Percentiles rank a stretch among this genome's conserved stretches.
phyloP scores from a whole-genome alignment of 2,888 invertebrate species.

The Mycalesis mineus region DNA sequence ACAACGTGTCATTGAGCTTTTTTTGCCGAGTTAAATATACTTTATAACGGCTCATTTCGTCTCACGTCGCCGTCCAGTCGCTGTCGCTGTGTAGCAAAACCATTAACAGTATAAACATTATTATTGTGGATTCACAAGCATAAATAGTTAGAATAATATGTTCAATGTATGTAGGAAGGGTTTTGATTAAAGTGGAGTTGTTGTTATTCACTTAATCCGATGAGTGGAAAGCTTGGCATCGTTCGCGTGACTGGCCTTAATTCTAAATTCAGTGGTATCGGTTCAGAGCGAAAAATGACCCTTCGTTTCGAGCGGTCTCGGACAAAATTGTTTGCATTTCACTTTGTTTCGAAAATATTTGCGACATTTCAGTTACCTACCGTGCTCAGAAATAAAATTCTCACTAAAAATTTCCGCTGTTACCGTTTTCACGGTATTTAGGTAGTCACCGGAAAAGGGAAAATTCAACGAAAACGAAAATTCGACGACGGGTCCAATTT shows the following conservation, averaged over 20 bases:
- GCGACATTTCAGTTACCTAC: not conserved
- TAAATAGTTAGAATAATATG: not conserved
- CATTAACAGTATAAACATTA: too few relatives aligned
- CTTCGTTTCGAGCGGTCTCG: not conserved
- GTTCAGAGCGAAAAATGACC: not conserved
- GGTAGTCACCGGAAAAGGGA: not conserved
- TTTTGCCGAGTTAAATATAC: too few relatives aligned
- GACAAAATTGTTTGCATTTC: not conserved
- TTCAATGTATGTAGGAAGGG: not conserved
- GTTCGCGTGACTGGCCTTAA: constrained; percentile 1
- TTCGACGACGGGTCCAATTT: not conserved
- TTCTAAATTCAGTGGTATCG: constrained; percentile 2
- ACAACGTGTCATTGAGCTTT: too few relatives aligned
- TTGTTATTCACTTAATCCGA: constrained; percentile 2
- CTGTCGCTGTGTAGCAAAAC: too few relatives aligned
- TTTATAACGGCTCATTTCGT: too few relatives aligned
- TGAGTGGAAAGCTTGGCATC: constrained; percentile 1
- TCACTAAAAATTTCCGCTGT: not conserved
- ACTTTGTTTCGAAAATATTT: not conserved
- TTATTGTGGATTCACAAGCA: too few relatives aligned
- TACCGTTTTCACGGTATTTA: not conserved
- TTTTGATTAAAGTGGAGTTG: not conserved
- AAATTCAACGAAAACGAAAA: not conserved
- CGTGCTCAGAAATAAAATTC: not conserved
- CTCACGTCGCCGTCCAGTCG: too few relatives aligned